Evolutionary conservation across 2,113 vertebrate genomes (phyloP).

Genomic region (Callipepla squamata): DNA sequence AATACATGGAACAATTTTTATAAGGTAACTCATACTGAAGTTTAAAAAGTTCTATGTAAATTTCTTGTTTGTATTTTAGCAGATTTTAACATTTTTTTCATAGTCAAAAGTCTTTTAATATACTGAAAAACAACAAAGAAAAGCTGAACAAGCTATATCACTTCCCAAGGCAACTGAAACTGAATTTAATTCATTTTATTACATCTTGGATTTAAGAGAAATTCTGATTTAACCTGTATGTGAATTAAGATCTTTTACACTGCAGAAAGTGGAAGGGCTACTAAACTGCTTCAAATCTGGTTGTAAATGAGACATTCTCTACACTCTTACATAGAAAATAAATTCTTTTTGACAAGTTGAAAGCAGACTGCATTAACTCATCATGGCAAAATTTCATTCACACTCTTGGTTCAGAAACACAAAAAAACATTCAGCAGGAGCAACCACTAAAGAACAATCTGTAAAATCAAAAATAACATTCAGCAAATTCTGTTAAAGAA

Average conservation of each 20-base stretch:
- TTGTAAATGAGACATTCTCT: background rate
- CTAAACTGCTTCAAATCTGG: background rate
- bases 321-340: background rate
- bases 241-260: background rate
- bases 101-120: background rate
- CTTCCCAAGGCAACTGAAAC: background rate
- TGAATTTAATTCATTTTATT: background rate
- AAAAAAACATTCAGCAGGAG: background rate
- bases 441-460: background rate
- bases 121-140: background rate
- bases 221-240: background rate
- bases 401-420: background rate
- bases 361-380: background rate
- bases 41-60: background rate
- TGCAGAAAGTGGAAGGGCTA: background rate
- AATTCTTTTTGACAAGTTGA: background rate
- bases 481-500: background rate
- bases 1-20: background rate
- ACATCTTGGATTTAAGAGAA: slow-evolving; percentile 7
- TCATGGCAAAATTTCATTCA: background rate
- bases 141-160: background rate
- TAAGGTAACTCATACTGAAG: background rate
- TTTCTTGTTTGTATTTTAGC: background rate
- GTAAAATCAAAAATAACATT: background rate
- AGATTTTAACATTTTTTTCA: slow-evolving; percentile 3